These are phyloP conservation scores for Liparis tanakae DNA, from an alignment of 2,797 vertebrate genomes.

Conservation along the genomic window DNA sequence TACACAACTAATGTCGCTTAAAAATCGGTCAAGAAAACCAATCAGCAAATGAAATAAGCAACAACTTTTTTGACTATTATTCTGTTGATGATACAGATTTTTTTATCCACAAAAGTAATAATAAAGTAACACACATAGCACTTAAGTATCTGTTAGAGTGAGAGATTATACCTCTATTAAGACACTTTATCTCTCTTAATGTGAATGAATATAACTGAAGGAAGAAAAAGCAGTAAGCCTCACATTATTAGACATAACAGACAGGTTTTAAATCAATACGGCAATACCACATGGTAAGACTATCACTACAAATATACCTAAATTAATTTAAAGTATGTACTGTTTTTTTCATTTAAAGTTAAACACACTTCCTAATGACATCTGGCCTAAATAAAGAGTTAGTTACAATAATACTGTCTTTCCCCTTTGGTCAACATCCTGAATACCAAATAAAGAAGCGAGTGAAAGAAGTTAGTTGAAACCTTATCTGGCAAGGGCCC, in stretches of 20 bases:
- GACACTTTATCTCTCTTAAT: neutral
- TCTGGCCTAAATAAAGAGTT: constrained; percentile 19
- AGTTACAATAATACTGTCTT: constrained; percentile 36
- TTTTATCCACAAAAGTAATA: neutral
- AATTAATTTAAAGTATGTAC: neutral
- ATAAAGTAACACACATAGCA: neutral
- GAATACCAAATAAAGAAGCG: constrained; percentile 45
- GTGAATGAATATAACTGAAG: neutral
- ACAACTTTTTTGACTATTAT: neutral
- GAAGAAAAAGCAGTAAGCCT: neutral
- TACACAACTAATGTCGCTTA: neutral
- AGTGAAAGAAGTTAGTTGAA: constrained; percentile 45
- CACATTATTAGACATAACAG: neutral
- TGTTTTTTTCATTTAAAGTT: neutral
- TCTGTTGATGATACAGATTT: neutral
- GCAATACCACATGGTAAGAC: neutral
- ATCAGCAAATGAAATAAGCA: neutral
- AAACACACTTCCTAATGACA: neutral
- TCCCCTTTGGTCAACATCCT: constrained; percentile 54
- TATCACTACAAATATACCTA: accelerated
- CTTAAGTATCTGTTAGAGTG: neutral
- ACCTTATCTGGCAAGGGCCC: constrained; percentile 59
- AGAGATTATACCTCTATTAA: neutral
- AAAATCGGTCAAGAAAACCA: neutral
- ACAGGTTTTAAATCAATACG: neutral